Conservation (phyloP, 2,113 vertebrate genomes). For the Chaenocephalus aceratus region DNA sequence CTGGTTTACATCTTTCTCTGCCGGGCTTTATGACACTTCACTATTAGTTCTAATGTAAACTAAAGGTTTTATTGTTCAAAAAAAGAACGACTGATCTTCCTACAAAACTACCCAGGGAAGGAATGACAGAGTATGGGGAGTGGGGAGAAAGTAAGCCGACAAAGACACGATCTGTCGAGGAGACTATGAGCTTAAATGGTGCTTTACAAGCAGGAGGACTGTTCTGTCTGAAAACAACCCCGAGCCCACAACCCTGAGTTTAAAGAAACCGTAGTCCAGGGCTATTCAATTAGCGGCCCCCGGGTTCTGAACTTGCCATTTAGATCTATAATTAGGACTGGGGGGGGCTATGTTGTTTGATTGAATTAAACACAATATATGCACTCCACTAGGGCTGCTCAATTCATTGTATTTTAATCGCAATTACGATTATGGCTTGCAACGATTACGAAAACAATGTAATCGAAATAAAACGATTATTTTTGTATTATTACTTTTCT, state of each 20-base stretch:
- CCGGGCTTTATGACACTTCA: slow-evolving; percentile 3
- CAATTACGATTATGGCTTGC: too few relatives aligned
- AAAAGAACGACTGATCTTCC: background rate
- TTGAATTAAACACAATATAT: too few relatives aligned
- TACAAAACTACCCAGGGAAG: slow-evolving; percentile 20
- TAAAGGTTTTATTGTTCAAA: background rate
- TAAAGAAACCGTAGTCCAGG: too few relatives aligned
- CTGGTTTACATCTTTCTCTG: slow-evolving; percentile 1
- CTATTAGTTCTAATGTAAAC: slow-evolving; percentile 20
- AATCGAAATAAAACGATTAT: too few relatives aligned
- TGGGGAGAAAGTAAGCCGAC: slow-evolving; percentile 29
- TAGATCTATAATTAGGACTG: too few relatives aligned
- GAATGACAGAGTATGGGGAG: slow-evolving; percentile 14
- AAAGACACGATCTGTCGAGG: slow-evolving; percentile 40
- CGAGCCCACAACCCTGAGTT: slow-evolving; percentile 27
- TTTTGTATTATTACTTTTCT: too few relatives aligned
- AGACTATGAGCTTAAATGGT: slow-evolving; percentile 37
- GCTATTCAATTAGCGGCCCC: too few relatives aligned
- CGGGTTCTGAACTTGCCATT: too few relatives aligned
- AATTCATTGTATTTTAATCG: too few relatives aligned
- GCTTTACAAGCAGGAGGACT: slow-evolving; percentile 60
- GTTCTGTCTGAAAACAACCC: slow-evolving; percentile 77
- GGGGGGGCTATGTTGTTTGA: too few relatives aligned
- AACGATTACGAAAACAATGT: too few relatives aligned
- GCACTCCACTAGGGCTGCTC: too few relatives aligned